Evolutionary conservation across 2,888 invertebrate species (phyloP), one percentile per base, ranked within the genome.

Genomic region (Eulithis testata): DNA sequence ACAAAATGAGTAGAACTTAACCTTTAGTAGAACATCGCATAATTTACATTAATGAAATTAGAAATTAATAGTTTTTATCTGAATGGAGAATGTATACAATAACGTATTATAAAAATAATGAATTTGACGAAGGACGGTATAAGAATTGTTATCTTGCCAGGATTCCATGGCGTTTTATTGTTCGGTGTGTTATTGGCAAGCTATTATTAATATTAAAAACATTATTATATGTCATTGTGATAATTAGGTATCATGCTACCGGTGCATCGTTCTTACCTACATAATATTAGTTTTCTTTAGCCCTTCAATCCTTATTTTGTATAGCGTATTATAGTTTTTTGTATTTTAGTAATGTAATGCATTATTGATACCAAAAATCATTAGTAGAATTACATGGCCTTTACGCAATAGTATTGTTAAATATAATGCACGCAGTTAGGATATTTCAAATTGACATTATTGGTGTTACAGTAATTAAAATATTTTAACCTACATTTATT

Each of bases 41-140:
- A 80, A 75, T 76, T 84, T 84, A 84, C 80, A 82, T 83, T 40
- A 8, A 79, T 83, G 88, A 89, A 82, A 87, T 89, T 91, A 91
- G 88, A 89, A 68, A 87, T 89, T 85, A 87, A 90, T 88, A 90
- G 87, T 83, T 86, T 88, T 87, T 87, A 85, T 86, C 83, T 82
- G 80, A 85, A 86, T 83, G 82, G 81, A 82, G 84, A 84, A 87
- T 81, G 86, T 90, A 88, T 89, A 88, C 87, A 86, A 82, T 85
- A 88, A 83, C 77, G 81, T 87, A 85, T 88, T 82, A 82, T 82
- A 82, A 73, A 73, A 71, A 82, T 76, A 80, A 80, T 81, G 78
- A 76, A 77, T 73, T 73, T 77, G 74, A 79, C 76, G 76, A 78
- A 82, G 68, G 76, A 76, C 74, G 75, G 76, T 78, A 78, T 83